Base-by-base conservation (phyloP, 2,888 invertebrate species). In the Endomychus coccineus region DNA sequence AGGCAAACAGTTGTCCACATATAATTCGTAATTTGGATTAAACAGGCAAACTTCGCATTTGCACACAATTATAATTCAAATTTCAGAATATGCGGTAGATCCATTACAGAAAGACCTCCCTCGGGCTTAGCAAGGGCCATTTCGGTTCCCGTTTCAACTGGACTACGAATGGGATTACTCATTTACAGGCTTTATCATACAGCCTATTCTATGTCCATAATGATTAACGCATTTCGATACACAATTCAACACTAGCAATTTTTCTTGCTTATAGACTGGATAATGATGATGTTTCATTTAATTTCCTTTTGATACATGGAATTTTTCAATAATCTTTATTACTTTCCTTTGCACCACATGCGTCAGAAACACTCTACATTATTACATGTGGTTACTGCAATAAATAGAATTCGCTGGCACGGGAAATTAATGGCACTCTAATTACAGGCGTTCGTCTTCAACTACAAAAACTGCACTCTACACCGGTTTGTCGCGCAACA, bases 21-120 rank as follows among this genome's bases (percentile, higher is more conserved):
- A 52, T 48, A 49, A 49, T 49, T 48, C 48, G 44, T 45, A 49
- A 52, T 51, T 49, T 47, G 49, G 45, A 25, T 31, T 48, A 50
- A 52, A 52, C 49, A 45, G 44, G 39, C 44, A 46, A 51, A 49
- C 50, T 54, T 54, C 45, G 51, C 51, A 51, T 51, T 54, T 50
- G 45, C 51, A 53, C 51, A 54, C 52, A 53, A 51, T 54, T 54
- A 52, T 54, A 49, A 54, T 54, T 54, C 49, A 52, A 54, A 54
- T 52, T 51, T 50, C 45, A 49, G 53, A 51, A 53, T 53, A 53
- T 52, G 50, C 46, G 53, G 50, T 45, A 50, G 49, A 51, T 54
- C 52, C 51, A 53, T 53, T 54, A 52, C 52, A 46, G 37, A 25
- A 41, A 48, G 49, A 46, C 52, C 52, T 51, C 52, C 51, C 49